These are phyloP conservation scores for Chromoteleia sp. DNA, from an alignment of 2,888 invertebrate species.

Conservation along the genomic window DNA sequence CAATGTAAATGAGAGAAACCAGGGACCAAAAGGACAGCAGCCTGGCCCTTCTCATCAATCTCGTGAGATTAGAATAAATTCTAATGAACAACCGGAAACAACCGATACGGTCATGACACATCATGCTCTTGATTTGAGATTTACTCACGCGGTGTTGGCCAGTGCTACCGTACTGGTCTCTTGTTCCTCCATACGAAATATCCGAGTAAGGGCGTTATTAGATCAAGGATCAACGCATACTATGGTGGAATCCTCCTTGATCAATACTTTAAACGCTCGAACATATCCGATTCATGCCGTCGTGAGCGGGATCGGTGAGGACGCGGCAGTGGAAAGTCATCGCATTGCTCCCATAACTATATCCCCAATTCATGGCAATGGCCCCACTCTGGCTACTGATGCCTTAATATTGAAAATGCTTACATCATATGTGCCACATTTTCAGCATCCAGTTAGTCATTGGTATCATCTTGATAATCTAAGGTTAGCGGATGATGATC, in stretches of 20 bases:
- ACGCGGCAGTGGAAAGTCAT: conserved; percentile 1
- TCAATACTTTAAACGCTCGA: not conserved
- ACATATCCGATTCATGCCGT: not conserved
- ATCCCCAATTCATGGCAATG: not conserved
- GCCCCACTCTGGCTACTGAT: not conserved
- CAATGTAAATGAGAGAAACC: not conserved
- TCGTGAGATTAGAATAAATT: too few species aligned
- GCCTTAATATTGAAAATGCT: not conserved
- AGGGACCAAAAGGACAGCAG: too few species aligned
- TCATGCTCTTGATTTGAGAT: not conserved
- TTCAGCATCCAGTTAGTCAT: not conserved
- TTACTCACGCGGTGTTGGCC: not conserved
- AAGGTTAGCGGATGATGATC: conserved; percentile 12
- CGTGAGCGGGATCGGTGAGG: conserved; percentile 18
- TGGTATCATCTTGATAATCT: conserved; percentile 10
- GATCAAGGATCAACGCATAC: conserved; percentile 35
- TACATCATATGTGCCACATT: conserved; percentile 10
- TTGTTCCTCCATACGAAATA: not conserved
- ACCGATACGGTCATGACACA: too few species aligned
- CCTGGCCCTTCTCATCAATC: not conserved
- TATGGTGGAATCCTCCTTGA: too few species aligned
- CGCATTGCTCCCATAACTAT: not conserved
- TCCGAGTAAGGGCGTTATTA: conserved; percentile 7
- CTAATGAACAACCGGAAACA: too few species aligned
- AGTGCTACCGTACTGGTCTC: conserved; percentile 7